Conservation (phyloP, 2,888 invertebrate species). For the Belgica antarctica region DNA sequence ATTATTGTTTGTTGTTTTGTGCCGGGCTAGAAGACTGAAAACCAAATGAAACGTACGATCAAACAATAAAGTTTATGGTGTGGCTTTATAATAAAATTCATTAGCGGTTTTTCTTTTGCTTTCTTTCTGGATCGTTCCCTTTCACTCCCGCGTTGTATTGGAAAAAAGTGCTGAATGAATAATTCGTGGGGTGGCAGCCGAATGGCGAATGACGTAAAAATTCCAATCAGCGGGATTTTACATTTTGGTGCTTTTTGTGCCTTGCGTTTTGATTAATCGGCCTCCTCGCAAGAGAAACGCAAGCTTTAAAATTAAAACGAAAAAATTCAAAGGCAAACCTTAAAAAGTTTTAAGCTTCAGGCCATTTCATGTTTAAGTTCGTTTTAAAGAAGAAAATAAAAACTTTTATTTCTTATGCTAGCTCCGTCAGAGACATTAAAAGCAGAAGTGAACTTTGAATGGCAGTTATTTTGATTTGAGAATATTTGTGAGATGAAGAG, state of each 20-base stretch:
- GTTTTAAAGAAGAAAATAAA: no score
- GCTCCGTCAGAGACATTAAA: no score
- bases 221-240: slow-evolving; percentile 37
- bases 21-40: neutral
- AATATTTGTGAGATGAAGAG: no score
- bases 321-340: neutral
- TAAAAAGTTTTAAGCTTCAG: no score
- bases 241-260: slow-evolving; percentile 6
- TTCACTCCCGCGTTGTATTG: neutral
- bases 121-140: neutral
- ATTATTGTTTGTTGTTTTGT: slow-evolving; percentile 38
- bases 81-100: slow-evolving; percentile 43
- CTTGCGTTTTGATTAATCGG: slow-evolving; percentile 31
- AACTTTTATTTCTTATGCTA: no score
- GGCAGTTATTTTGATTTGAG: no score
- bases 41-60: slow-evolving; percentile 18
- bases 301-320: neutral
- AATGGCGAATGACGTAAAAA: slow-evolving; percentile 20
- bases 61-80: slow-evolving; percentile 43
- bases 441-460: no score
- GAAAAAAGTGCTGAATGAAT: neutral
- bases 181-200: neutral
- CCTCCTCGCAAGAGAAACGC: neutral
- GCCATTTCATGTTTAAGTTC: no score
- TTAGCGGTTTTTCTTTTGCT: slow-evolving; percentile 35